A percentile compares a stretch with the other conserved stretches of the same genome.
phyloP scores from a whole-genome alignment of 2,888 invertebrate genomes.

The Cantharis rustica region DNA sequence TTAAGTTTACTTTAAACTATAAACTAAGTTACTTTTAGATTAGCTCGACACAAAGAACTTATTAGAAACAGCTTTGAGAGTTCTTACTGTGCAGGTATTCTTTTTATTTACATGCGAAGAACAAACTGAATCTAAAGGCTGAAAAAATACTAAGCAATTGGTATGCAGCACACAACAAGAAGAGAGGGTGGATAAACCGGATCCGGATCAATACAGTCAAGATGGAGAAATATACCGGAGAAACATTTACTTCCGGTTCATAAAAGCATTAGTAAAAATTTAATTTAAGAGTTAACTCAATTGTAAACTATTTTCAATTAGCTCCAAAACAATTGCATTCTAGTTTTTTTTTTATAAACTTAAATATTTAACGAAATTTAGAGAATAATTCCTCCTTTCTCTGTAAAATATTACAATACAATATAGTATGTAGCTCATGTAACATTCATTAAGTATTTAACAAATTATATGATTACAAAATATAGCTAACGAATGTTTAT shows the following conservation, averaged over 20 bases:
- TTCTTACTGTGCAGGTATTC: conserved; percentile 51
- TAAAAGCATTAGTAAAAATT: conserved; percentile 3
- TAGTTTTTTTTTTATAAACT: not conserved
- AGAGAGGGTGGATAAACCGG: conserved; percentile 56
- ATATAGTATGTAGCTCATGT: not conserved
- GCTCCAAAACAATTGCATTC: not conserved
- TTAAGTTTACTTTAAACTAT: not conserved
- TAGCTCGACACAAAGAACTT: conserved; percentile 32
- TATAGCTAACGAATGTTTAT: not conserved
- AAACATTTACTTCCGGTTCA: conserved; percentile 48
- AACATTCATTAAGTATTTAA: not conserved
- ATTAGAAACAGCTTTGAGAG: conserved; percentile 53
- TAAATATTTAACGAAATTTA: not conserved
- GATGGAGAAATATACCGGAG: conserved; percentile 55
- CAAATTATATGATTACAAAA: not conserved
- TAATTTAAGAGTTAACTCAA: not conserved
- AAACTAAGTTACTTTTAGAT: not conserved
- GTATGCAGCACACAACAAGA: conserved; percentile 66
- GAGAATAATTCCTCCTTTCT: not conserved
- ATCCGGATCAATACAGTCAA: conserved; percentile 57
- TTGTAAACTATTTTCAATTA: not conserved
- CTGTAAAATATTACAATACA: not conserved
- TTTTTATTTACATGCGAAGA: conserved; percentile 45
- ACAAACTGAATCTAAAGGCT: conserved; percentile 27
- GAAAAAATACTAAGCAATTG: conserved; percentile 65